A percentile compares a stretch with the other conserved stretches of the same genome.
phyloP scores from a whole-genome alignment of 2,888 invertebrate genomes.

The Clusia tigrina region DNA sequence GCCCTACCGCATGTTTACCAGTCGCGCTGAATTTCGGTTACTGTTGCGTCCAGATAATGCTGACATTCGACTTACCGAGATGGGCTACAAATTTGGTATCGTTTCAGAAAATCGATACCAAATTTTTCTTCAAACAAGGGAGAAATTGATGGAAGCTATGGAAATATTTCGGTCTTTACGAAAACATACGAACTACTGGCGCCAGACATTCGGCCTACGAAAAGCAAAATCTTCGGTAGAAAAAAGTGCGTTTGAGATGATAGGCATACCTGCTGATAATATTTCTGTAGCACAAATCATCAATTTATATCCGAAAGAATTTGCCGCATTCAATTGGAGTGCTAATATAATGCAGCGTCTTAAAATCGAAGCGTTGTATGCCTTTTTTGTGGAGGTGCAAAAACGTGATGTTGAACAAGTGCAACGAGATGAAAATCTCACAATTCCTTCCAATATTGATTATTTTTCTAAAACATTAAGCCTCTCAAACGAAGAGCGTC shows the following conservation, averaged over 20 bases:
- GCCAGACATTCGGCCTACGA: conserved; percentile 64
- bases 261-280: conserved; percentile 66
- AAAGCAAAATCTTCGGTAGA: conserved; percentile 59
- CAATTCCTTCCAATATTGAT: conserved; percentile 75
- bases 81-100: conserved; percentile 72
- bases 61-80: conserved; percentile 77
- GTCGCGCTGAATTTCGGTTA: conserved; percentile 83
- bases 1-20: conserved; percentile 93
- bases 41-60: conserved; percentile 81
- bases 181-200: conserved; percentile 69
- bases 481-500: conserved; percentile 75
- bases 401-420: conserved; percentile 74
- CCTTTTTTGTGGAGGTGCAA: conserved; percentile 68
- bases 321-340: conserved; percentile 64
- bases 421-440: conserved; percentile 71
- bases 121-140: conserved; percentile 66
- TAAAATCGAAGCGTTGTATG: conserved; percentile 74
- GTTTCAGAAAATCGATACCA: conserved; percentile 71
- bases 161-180: conserved; percentile 67
- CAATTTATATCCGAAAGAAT: conserved; percentile 64
- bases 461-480: conserved; percentile 70
- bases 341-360: conserved; percentile 64
- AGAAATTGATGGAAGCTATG: conserved; percentile 67
- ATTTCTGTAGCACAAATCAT: conserved; percentile 66
- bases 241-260: conserved; percentile 70